Evolutionary conservation across 2,797 vertebrate genomes (phyloP).

Genomic region (Poeciliopsis infans): DNA sequence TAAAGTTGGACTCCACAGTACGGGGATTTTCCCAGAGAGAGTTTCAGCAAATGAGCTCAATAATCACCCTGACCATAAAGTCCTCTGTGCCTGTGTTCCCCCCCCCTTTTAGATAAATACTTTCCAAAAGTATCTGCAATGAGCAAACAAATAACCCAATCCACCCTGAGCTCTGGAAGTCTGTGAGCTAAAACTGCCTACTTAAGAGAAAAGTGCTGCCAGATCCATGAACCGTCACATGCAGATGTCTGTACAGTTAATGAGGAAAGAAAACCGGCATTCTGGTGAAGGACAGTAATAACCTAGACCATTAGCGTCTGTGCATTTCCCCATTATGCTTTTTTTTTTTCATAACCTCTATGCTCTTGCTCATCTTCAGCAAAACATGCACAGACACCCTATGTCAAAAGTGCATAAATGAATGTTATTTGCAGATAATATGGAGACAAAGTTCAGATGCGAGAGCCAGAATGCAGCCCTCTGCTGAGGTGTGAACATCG

Average conservation of each 20-base stretch:
- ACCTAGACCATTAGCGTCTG: conserved; percentile 31
- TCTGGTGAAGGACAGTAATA: conserved; percentile 27
- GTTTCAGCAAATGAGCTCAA: background rate
- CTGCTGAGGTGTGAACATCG: conserved; percentile 31
- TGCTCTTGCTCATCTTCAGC: conserved; percentile 1
- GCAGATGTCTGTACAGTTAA: conserved; percentile 47
- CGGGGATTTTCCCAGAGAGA: background rate
- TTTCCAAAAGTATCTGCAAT: conserved; percentile 21
- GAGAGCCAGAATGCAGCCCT: conserved; percentile 51
- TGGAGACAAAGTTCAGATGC: conserved; percentile 64
- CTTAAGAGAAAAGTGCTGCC: conserved; percentile 38
- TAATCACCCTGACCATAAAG: conserved; percentile 8
- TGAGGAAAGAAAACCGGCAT: conserved; percentile 37
- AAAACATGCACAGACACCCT: background rate
- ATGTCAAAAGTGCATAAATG: conserved; percentile 3
- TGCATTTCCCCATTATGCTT: conserved; percentile 21
- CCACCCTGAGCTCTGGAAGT: conserved; percentile 17
- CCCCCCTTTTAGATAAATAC: background rate
- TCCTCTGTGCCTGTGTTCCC: conserved; percentile 3
- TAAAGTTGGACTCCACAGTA: background rate
- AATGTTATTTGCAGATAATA: conserved; percentile 32
- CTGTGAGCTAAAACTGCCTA: conserved; percentile 34
- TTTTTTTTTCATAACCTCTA: background rate
- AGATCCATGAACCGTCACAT: conserved; percentile 54
- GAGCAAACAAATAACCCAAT: conserved; percentile 12